Percentiles rank a stretch among this genome's conserved stretches.
phyloP scores from a whole-genome alignment of 2,797 vertebrate genomes.

The Emydoidea blandingii region DNA sequence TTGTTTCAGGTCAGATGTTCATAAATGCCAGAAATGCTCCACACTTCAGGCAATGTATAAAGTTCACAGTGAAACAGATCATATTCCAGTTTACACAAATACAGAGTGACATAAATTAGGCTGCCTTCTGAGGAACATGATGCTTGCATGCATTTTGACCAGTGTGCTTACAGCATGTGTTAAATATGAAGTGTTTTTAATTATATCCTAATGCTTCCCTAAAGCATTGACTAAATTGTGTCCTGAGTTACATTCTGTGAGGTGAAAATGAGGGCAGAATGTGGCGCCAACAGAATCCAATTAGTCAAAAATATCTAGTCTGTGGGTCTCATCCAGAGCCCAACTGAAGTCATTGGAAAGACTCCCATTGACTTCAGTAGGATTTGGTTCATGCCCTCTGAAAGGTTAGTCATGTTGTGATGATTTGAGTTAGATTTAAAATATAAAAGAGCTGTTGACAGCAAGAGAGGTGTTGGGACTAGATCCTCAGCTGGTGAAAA shows the following conservation, averaged over 20 bases:
- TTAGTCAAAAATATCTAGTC: not conserved
- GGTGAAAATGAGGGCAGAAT: not conserved
- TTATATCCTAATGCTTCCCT: not conserved
- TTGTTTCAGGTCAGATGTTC: constrained; percentile 16
- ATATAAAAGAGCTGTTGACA: not conserved
- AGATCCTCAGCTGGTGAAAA: not conserved
- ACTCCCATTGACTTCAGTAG: not conserved
- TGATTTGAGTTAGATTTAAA: not conserved
- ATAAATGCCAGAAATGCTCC: constrained; percentile 19
- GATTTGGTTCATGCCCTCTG: not conserved
- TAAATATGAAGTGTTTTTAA: not conserved
- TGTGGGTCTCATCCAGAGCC: not conserved
- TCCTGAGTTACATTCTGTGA: not conserved
- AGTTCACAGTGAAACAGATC: constrained; percentile 10
- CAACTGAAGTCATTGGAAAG: not conserved
- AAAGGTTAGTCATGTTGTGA: not conserved
- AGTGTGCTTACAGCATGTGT: not conserved
- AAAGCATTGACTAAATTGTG: not conserved
- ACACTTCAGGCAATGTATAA: not conserved
- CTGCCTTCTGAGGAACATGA: not conserved
- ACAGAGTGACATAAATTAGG: not conserved
- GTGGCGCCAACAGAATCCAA: not conserved
- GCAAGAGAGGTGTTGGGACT: not conserved
- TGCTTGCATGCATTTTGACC: not conserved
- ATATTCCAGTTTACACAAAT: not conserved